Percentiles rank a stretch among this genome's conserved stretches.
phyloP scores from a whole-genome alignment of 1,140 invertebrate species.

The Bombus picipes region DNA sequence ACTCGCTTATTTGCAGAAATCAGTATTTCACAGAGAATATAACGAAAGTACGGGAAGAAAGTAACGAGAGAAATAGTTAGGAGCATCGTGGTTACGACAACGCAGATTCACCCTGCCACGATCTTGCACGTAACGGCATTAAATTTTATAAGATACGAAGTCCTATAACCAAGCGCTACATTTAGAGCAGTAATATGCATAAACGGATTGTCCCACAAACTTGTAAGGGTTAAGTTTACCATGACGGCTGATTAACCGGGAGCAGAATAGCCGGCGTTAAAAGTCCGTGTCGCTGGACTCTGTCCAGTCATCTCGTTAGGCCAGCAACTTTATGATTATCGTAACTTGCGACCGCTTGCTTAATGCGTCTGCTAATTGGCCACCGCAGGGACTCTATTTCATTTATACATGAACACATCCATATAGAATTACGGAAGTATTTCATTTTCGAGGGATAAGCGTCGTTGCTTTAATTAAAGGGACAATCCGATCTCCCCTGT shows the following conservation, averaged over 20 bases:
- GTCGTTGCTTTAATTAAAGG: too few relatives aligned
- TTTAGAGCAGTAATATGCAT: conserved; percentile 80
- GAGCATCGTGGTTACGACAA: too few relatives aligned
- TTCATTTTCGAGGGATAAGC: background rate
- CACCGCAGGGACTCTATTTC: background rate
- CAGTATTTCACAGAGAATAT: too few relatives aligned
- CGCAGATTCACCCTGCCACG: conserved; percentile 75
- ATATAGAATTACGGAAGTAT: background rate
- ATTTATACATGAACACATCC: background rate
- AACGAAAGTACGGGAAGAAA: too few relatives aligned
- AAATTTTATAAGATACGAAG: conserved; percentile 80
- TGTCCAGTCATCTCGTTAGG: background rate
- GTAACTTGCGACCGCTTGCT: background rate
- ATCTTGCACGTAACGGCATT: conserved; percentile 77
- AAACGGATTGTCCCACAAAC: conserved; percentile 83
- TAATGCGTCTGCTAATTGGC: conserved; percentile 15
- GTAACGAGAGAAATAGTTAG: too few relatives aligned
- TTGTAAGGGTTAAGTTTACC: conserved; percentile 82
- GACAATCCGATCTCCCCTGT: too few relatives aligned
- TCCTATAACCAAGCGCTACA: conserved; percentile 78
- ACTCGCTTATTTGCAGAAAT: too few relatives aligned
- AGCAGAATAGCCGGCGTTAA: background rate
- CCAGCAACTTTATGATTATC: conserved; percentile 15
- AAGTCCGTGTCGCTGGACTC: background rate
- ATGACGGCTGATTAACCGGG: conserved; percentile 66